Evolutionary conservation across 2,888 invertebrate genomes (phyloP).

Genomic region (Cheilosia soror): DNA sequence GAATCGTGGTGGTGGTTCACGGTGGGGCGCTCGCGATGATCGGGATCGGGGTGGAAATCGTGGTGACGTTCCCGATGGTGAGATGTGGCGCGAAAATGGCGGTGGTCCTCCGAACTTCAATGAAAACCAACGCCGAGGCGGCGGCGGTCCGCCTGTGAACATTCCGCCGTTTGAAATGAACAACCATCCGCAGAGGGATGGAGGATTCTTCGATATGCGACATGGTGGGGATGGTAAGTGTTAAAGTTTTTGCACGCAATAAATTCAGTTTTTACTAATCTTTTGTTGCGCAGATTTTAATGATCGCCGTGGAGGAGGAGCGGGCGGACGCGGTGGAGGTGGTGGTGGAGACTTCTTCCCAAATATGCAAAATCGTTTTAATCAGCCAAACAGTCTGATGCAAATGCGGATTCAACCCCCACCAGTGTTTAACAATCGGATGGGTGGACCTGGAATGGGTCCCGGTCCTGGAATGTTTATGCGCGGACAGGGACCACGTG

Average conservation of each 20-base stretch:
- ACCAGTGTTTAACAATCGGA: slow-evolving; percentile 80
- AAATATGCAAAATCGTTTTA: slow-evolving; percentile 83
- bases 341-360: slow-evolving; percentile 80
- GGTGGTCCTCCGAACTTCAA: slow-evolving; percentile 76
- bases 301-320: slow-evolving; percentile 79
- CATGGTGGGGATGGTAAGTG: slow-evolving; percentile 76
- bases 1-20: slow-evolving; percentile 77
- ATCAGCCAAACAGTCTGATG: slow-evolving; percentile 82
- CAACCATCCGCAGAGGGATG: slow-evolving; percentile 78
- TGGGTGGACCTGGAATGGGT: slow-evolving; percentile 78
- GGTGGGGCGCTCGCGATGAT: slow-evolving; percentile 84
- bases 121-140: slow-evolving; percentile 73
- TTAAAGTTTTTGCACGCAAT: background rate
- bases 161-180: slow-evolving; percentile 79
- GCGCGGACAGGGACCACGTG: slow-evolving; percentile 76
- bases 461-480: slow-evolving; percentile 76
- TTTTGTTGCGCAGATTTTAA: slow-evolving; percentile 79
- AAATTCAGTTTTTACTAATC: background rate
- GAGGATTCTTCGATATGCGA: slow-evolving; percentile 78
- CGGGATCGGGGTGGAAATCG: slow-evolving; percentile 81
- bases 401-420: slow-evolving; percentile 83
- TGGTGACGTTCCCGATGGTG: slow-evolving; percentile 77
- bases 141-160: slow-evolving; percentile 77
- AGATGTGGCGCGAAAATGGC: slow-evolving; percentile 79
- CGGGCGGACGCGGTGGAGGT: slow-evolving; percentile 76